Evolutionary conservation across 2,113 vertebrate species (phyloP).

Genomic region (Synodontis membranacea): DNA sequence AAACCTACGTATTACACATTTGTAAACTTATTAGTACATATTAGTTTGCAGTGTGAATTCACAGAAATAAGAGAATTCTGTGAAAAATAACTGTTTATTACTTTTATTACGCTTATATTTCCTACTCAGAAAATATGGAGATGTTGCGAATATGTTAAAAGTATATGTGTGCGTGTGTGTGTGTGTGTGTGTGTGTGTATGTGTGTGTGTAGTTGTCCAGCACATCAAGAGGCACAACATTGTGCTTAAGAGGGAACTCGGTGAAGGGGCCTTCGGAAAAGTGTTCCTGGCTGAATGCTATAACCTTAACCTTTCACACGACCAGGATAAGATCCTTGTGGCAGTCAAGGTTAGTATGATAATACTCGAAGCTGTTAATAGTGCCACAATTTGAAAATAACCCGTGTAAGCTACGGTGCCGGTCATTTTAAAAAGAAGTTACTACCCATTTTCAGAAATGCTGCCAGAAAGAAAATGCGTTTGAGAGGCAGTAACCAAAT

Average conservation of each 20-base stretch:
- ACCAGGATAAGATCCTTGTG: constrained; percentile 96
- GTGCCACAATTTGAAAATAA: too few species aligned
- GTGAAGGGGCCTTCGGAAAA: constrained; percentile 98
- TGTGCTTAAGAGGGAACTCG: constrained; percentile 94
- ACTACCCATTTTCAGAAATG: neutral
- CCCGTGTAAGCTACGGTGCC: neutral
- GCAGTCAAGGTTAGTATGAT: constrained; percentile 89
- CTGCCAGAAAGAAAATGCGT: neutral
- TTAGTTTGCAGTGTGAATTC: neutral
- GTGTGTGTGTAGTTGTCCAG: constrained; percentile 84
- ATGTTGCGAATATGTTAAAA: neutral
- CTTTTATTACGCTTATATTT: neutral
- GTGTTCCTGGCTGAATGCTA: constrained; percentile 98
- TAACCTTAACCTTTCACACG: constrained; percentile 91
- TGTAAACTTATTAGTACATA: neutral
- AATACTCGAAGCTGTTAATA: constrained; percentile 16
- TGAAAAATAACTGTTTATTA: too few species aligned
- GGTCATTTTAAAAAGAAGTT: neutral
- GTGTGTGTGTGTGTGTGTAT: constrained; percentile 46
- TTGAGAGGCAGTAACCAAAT: neutral
- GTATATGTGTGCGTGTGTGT: constrained; percentile 37
- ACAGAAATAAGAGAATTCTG: neutral
- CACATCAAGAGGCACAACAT: constrained; percentile 99
- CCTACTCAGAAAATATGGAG: neutral
- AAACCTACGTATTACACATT: neutral